Base-by-base conservation (phyloP, 2,888 invertebrate genomes). In the Lycaena phlaeas region DNA sequence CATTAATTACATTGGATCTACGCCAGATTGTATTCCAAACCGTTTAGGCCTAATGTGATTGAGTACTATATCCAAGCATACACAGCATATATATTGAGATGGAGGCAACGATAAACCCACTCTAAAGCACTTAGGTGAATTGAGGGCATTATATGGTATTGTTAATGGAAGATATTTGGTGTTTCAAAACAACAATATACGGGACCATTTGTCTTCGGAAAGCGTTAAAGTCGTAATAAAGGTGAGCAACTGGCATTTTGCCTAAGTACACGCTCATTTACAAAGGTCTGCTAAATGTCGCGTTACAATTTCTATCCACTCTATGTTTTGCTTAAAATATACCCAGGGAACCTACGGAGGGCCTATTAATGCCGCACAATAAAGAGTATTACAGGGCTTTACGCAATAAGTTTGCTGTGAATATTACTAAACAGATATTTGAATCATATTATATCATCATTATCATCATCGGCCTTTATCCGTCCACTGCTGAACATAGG, bases 201-300 rank as follows among this genome's bases (percentile, higher is more conserved):
- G 4, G 10, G 11, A 34, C 15, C 11, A 22, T 34, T 34, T 22
- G 22, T 34, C 34, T 34, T 34, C 28, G 12, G 7, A 11, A 34
- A 44, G 27, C 18, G 31, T 31, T 17, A 31, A 36, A 27, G 27
- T 38, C 17, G 28, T 38, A 29, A 27, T 29, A 44, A 41, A 44
- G 44, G 44, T 41, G 38, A 44, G 38, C 40, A 27, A 6, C 28
- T 41, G 41, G 34, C 44, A 44, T 44, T 44, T 44, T 29, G 38
- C 31, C 29, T 29, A 29, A 38, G 31, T 27, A 34, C 31, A 25
- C 30, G 31, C 31, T 25, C 36, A 15, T 17, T 31, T 15, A 31
- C 40, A 40, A 40, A 40, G 30, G 40, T 40, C 31, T 27, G 31
- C 15, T 31, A 40, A 40, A 40, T 40, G 40, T 31, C 40, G 31